Conservation (phyloP, 2,797 vertebrate genomes). For the Oophaga sylvatica region DNA sequence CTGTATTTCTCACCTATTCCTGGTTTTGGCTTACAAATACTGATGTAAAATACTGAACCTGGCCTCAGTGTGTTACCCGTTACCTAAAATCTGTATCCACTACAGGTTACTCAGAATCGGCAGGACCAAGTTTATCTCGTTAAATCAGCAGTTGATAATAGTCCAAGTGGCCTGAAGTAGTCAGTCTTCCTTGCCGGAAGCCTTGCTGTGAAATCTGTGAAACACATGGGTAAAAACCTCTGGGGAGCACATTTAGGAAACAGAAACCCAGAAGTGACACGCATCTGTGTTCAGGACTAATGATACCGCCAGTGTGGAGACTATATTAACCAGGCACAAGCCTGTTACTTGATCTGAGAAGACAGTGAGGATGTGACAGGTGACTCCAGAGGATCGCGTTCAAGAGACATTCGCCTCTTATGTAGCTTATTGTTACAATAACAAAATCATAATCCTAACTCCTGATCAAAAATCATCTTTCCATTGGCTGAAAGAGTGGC, state of each 20-base stretch:
- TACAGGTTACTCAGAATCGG: too few relatives aligned
- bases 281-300: conserved; percentile 6
- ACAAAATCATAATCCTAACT: conserved; percentile 24
- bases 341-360: conserved; percentile 20
- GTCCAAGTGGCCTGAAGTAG: conserved; percentile 4
- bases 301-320: conserved; percentile 18
- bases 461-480: conserved; percentile 14
- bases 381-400: conserved; percentile 19
- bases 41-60: too few relatives aligned
- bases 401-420: conserved; percentile 24
- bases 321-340: conserved; percentile 10
- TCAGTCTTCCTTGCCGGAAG: conserved; percentile 6
- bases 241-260: conserved; percentile 43
- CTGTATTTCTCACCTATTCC: too few relatives aligned
- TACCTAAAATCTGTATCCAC: neutral
- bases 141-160: neutral
- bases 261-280: conserved; percentile 33
- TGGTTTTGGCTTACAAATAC: too few relatives aligned
- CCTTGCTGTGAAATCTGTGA: conserved; percentile 8
- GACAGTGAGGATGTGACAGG: conserved; percentile 11
- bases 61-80: neutral
- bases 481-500: neutral
- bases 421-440: conserved; percentile 16
- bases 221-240: conserved; percentile 22
- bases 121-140: neutral